Evolutionary conservation across 2,888 invertebrate species (phyloP), one percentile per base, ranked within the genome.

Genomic region (Mellilla xanthometata): DNA sequence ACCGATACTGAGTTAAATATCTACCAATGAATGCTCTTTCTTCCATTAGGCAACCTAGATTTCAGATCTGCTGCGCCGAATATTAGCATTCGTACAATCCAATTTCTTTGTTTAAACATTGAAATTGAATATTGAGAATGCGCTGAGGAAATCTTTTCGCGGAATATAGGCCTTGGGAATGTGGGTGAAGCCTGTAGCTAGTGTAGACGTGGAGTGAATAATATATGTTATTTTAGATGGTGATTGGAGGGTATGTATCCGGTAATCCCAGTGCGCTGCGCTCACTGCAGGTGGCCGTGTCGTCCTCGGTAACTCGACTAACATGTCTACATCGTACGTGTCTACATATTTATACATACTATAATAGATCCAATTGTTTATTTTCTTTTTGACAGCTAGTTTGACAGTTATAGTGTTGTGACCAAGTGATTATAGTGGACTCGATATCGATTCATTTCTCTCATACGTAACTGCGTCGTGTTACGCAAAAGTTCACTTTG

Each of bases 21-120:
- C 42, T 46, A 26, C 24, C 24, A 39, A 35, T 58, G 54, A 54
- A 50, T 54, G 59, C 57, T 48, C 46, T 56, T 56, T 39, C 49
- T 40, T 47, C 54, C 43, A 54, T 57, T 57, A 58, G 51, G 39
- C 44, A 54, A 44, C 54, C 45, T 47, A 66, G 55, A 51, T 60
- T 63, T 51, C 62, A 62, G 61, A 64, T 65, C 65, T 57, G 56
- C 60, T 63, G 62, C 62, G 60, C 51, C 29, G 44, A 31, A 52
- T 61, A 64, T 69, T 66, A 70, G 65, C 62, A 63, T 68, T 64
- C 54, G 62, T 61, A 54, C 71, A 74, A 77, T 82, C 72, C 76
- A 80, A 81, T 82, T 76, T 72, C 73, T 67, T 77, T 77, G 78
- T 81, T 83, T 76, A 78, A 81, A 81, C 72, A 81, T 75, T 58